These are phyloP conservation scores for Eretmocerus hayati DNA, from an alignment of 2,888 invertebrate species.

Conservation along the genomic window DNA sequence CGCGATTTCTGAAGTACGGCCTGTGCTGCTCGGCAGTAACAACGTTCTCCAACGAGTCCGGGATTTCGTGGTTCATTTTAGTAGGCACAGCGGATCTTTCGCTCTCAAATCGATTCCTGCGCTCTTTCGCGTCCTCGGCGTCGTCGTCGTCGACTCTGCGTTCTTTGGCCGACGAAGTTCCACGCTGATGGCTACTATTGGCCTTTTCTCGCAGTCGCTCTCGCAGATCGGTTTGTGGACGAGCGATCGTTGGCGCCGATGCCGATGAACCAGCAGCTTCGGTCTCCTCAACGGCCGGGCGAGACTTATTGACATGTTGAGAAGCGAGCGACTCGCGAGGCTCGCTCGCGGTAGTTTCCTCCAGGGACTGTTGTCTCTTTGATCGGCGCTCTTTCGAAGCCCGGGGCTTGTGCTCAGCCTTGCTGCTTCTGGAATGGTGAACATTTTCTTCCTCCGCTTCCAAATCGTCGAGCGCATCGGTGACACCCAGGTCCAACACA, in stretches of 20 bases:
- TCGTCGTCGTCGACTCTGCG: slow-evolving; percentile 41
- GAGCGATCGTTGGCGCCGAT: slow-evolving; percentile 14
- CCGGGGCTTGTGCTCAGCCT: slow-evolving; percentile 21
- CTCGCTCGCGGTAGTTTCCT: not conserved
- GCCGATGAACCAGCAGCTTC: slow-evolving; percentile 9
- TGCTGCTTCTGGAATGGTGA: slow-evolving; percentile 37
- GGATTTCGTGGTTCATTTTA: slow-evolving; percentile 40
- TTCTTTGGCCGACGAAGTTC: slow-evolving; percentile 30
- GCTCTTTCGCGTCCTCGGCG: slow-evolving; percentile 39
- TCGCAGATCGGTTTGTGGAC: slow-evolving; percentile 34
- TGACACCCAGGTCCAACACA: slow-evolving; percentile 46
- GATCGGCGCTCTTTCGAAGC: not conserved
- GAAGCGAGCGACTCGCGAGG: slow-evolving; percentile 6
- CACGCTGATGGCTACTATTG: slow-evolving; percentile 28
- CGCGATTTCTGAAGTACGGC: slow-evolving; percentile 25
- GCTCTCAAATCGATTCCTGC: slow-evolving; percentile 41
- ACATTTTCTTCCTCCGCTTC: slow-evolving; percentile 44
- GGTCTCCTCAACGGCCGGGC: not conserved
- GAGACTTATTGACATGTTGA: slow-evolving; percentile 13
- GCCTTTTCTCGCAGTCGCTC: slow-evolving; percentile 37
- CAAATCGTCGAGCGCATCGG: slow-evolving; percentile 45
- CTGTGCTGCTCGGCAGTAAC: slow-evolving; percentile 40
- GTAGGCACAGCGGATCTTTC: slow-evolving; percentile 38
- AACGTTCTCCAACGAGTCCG: slow-evolving; percentile 42
- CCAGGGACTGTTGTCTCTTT: not conserved